Conservation (phyloP, 2,113 vertebrate genomes). For the Chaetorhynchus papuensis region DNA sequence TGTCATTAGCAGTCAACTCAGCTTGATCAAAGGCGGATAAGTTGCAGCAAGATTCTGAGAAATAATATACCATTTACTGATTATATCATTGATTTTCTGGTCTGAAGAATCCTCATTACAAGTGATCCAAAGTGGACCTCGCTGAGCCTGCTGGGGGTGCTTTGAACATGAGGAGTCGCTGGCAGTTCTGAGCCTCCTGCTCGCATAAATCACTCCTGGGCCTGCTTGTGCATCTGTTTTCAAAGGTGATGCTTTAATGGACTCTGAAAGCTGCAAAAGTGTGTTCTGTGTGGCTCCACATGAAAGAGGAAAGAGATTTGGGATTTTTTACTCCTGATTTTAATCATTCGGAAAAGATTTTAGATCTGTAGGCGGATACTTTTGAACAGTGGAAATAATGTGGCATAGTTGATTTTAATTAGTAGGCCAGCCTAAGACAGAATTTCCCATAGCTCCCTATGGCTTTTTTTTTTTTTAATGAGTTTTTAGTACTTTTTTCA, state of each 20-base stretch:
- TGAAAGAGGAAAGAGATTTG: conserved; percentile 64
- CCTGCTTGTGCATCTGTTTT: conserved; percentile 48
- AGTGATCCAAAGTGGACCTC: conserved; percentile 7
- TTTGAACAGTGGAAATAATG: conserved; percentile 39
- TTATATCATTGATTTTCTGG: conserved; percentile 76
- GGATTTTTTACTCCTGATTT: conserved; percentile 41
- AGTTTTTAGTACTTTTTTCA: conserved; percentile 30
- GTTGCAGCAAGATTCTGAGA: conserved; percentile 77
- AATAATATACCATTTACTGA: conserved; percentile 75
- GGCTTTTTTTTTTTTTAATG: background rate
- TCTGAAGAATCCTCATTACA: conserved; percentile 74
- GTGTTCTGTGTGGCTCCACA: conserved; percentile 57
- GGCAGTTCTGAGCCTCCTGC: conserved; percentile 39
- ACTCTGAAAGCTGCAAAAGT: conserved; percentile 47
- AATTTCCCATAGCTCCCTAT: conserved; percentile 20
- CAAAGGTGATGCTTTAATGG: conserved; percentile 60
- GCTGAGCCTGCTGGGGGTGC: conserved; percentile 50
- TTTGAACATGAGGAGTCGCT: conserved; percentile 63
- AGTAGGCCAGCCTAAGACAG: conserved; percentile 18
- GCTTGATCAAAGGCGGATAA: conserved; percentile 76
- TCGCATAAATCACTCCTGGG: conserved; percentile 30
- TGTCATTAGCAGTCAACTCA: conserved; percentile 66
- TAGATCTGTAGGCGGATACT: conserved; percentile 19
- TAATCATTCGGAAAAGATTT: conserved; percentile 26
- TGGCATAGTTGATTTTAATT: conserved; percentile 62